Base-by-base conservation (phyloP, 2,797 vertebrate species). In the Peromyscus melanophrys region DNA sequence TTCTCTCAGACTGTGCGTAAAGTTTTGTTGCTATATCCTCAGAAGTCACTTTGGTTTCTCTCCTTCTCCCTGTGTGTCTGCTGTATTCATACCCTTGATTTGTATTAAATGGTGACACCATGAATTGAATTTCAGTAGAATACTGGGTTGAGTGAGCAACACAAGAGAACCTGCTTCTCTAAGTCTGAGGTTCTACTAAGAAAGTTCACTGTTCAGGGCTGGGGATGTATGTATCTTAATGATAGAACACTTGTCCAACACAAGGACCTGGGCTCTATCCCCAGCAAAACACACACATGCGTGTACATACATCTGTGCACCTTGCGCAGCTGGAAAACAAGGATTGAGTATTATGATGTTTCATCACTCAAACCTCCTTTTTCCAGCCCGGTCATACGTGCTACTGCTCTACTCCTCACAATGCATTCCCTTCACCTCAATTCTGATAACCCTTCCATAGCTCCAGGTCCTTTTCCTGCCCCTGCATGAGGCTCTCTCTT, bases 81-180 rank as follows among this genome's bases (percentile, higher is more conserved):
- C 43, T 21, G 1, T 67, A n/a, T 86, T 55, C 76, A 34, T 82
- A 37, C n/a, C 59, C 34, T 71, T 40, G n/a, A n/a, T 89, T 59
- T 77, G 6, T 93, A 29, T 27, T 93, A n/a, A 67, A 23, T 12
- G 23, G 27, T 57, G 31, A 59, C 49, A 14, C 12, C 29, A 55
- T 89, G 81, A 77, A 80, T 84, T 89, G 83, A 77, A 93, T 81
- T 92, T 93, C 21, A 90, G 46, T 63, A 49, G 49, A 76, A 89
- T n/a, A 10, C 67, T 49, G 52, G 46, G 37, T 55, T 73, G 73
- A 95, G 61, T 77, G 59, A 71, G 71, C 82, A 63, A 81, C n/a
- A 37, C 17, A 81, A 78, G 57, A 86, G 17, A 65, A 84, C 11
- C 21, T 52, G 9, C 11, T 57, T 21, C 27, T 46, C 27, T n/a